Conservation (phyloP, 2,797 vertebrate species). For the Knipowitschia caucasica region DNA sequence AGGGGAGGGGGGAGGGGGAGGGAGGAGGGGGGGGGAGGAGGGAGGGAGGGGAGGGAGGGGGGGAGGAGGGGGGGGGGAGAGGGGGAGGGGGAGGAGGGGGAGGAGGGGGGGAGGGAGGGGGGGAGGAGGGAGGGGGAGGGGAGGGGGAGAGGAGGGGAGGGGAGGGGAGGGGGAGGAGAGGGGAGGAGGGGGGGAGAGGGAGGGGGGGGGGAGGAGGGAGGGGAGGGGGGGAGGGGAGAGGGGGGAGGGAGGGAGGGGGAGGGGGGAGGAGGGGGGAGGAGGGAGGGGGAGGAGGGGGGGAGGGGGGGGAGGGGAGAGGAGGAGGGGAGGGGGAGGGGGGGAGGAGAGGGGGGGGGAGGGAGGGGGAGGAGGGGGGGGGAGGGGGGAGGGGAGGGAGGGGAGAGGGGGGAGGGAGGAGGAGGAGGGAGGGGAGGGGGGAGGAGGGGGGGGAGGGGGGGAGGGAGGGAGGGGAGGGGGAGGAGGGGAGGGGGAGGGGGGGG, state of each 20-base stretch:
- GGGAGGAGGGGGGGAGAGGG: not conserved
- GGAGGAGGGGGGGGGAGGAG: not conserved
- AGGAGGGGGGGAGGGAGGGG: not conserved
- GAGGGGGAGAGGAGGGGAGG: not conserved
- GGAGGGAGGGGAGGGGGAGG: not conserved
- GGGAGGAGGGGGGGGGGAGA: too few relatives aligned
- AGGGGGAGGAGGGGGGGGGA: not conserved
- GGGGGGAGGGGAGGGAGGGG: not conserved
- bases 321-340: not conserved
- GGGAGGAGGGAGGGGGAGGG: not conserved
- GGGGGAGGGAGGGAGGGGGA: not conserved
- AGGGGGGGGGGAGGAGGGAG: not conserved
- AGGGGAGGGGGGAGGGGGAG: not conserved
- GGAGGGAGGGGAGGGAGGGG: too few relatives aligned
- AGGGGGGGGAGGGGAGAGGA: too few relatives aligned
- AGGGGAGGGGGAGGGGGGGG: not conserved
- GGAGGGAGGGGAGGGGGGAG: too few relatives aligned
- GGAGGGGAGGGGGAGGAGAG: too few relatives aligned
- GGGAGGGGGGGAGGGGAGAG: not conserved
- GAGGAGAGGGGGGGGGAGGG: not conserved
- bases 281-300: too few relatives aligned
- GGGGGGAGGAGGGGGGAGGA: too few relatives aligned
- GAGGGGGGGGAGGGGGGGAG: not conserved
- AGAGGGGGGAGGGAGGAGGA: too few relatives aligned
- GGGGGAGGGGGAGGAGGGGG: not conserved